Evolutionary conservation across 2,113 vertebrate genomes (phyloP), one percentile per base, ranked within the genome.

Genomic region (Apistogramma diplotaenia): DNA sequence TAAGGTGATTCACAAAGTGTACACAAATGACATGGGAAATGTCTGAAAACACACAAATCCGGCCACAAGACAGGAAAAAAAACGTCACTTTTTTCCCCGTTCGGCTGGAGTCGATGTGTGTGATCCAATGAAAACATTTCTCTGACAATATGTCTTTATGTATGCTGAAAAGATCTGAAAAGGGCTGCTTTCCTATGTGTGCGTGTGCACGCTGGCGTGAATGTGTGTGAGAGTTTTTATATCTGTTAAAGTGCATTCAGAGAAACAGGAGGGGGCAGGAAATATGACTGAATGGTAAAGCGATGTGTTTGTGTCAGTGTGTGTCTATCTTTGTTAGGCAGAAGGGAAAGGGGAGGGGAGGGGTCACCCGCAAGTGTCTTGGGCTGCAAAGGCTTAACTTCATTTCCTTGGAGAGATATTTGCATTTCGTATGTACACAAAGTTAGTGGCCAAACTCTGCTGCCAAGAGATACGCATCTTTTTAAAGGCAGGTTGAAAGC

Each of bases 201-300:
- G 40, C 1, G 62, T 8, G 40, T 46, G 43, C 0, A 3, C 40
- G 12, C 18, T 18, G 51, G 29, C 37, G 59, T 19, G 54, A 57
- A 70, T 73, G 73, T 49, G 74, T 29, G 58, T 33, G 82, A 70
- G 60, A 76, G 79, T 81, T 92, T 90, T 92, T 81, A 84, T 88
- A 89, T 89, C 81, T 87, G 65, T 87, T 87, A 78, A 87, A 91
- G 75, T 75, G 84, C 87, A 92, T 92, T 91, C 82, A 92, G 81
- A 89, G 79, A 89, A 92, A 87, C 90, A 70, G 86, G 85, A 87
- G 91, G 91, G 86, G 86, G 83, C 87, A 92, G 91, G 90, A 93
- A 94, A 93, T 92, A 91, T 92, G 85, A 18, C 77, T 92, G 90
- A 91, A 92, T 92, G 85, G 79, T 91, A 85, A 89, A 84, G 75